These are phyloP conservation scores for Ibycter americanus DNA, from an alignment of 2,797 vertebrate species.

Conservation along the genomic window DNA sequence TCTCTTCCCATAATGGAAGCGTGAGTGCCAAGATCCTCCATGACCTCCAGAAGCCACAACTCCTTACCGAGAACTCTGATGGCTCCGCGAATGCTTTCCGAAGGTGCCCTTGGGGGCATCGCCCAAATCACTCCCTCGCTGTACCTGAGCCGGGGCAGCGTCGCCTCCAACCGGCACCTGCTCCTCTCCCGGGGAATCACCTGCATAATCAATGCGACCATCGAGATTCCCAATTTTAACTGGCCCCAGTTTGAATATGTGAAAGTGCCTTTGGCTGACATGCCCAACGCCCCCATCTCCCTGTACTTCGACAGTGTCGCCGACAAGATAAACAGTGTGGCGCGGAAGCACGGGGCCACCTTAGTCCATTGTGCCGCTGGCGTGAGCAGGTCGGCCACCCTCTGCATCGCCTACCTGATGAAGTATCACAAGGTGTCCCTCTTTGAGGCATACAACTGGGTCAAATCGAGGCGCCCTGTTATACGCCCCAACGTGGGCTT, in stretches of 20 bases:
- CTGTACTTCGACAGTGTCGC: constrained; percentile 96
- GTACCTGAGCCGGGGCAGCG: constrained; percentile 93
- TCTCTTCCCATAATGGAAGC: constrained; percentile 68
- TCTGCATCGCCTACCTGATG: constrained; percentile 98
- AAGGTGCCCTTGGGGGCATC: constrained; percentile 90
- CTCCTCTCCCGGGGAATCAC: constrained; percentile 95
- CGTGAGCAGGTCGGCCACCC: constrained; percentile 93
- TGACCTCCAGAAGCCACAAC: constrained; percentile 94
- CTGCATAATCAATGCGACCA: constrained; percentile 95
- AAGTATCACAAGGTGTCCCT: constrained; percentile 93
- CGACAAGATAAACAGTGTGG: constrained; percentile 95
- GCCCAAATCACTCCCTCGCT: constrained; percentile 95
- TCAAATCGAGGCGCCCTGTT: constrained; percentile 91
- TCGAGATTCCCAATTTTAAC: constrained; percentile 97
- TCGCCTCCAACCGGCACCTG: constrained; percentile 94
- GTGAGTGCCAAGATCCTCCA: constrained; percentile 73
- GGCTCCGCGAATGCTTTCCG: constrained; percentile 88
- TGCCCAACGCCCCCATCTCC: constrained; percentile 94
- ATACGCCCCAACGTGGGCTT: constrained; percentile 96
- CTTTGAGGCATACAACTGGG: constrained; percentile 94
- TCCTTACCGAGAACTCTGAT: constrained; percentile 86
- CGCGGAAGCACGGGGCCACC: constrained; percentile 89
- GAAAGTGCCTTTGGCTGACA: constrained; percentile 94
- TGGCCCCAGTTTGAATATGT: constrained; percentile 97
- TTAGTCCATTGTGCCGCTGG: constrained; percentile 95